Percentiles rank a stretch among this genome's conserved stretches.
phyloP scores from a whole-genome alignment of 2,797 vertebrate genomes.

The Amphiprion clarkii region DNA sequence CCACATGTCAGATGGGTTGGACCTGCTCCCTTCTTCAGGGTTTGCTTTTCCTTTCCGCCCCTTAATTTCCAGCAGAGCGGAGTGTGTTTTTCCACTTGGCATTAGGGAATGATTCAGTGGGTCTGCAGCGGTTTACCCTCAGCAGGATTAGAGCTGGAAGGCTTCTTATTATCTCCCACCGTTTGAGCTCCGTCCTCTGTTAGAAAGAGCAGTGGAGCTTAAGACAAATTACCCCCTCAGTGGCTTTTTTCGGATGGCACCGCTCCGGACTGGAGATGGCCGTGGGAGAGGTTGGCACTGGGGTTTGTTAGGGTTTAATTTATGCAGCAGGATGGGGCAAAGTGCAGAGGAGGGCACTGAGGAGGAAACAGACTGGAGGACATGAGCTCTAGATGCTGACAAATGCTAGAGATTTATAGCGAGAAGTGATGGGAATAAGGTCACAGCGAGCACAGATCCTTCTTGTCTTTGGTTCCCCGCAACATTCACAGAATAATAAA shows the following conservation, averaged over 20 bases:
- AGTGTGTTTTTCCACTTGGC: conserved; percentile 67
- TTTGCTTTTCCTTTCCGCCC: conserved; percentile 42
- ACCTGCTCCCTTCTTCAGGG: conserved; percentile 54
- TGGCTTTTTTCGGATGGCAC: conserved; percentile 48
- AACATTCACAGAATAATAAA: conserved; percentile 25
- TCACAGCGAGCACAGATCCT: conserved; percentile 1
- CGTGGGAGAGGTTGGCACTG: conserved; percentile 30
- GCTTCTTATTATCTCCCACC: conserved; percentile 69
- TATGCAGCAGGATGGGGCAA: conserved; percentile 31
- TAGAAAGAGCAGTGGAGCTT: conserved; percentile 70
- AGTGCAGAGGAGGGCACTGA: conserved; percentile 27
- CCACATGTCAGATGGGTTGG: conserved; percentile 62
- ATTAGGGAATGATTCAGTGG: conserved; percentile 75
- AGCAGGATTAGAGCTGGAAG: conserved; percentile 75
- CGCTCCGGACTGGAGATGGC: conserved; percentile 44
- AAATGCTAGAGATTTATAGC: conserved; percentile 44
- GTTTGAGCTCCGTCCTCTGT: conserved; percentile 65
- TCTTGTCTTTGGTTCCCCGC: background rate
- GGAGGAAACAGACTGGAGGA: conserved; percentile 42
- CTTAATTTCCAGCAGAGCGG: conserved; percentile 59
- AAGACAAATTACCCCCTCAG: conserved; percentile 72
- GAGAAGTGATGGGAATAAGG: conserved; percentile 41
- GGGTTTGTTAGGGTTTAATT: conserved; percentile 55
- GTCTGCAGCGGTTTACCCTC: conserved; percentile 59
- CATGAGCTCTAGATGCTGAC: conserved; percentile 4